Evolutionary conservation across 2,113 vertebrate species (phyloP).

Genomic region (Okapia johnstoni): DNA sequence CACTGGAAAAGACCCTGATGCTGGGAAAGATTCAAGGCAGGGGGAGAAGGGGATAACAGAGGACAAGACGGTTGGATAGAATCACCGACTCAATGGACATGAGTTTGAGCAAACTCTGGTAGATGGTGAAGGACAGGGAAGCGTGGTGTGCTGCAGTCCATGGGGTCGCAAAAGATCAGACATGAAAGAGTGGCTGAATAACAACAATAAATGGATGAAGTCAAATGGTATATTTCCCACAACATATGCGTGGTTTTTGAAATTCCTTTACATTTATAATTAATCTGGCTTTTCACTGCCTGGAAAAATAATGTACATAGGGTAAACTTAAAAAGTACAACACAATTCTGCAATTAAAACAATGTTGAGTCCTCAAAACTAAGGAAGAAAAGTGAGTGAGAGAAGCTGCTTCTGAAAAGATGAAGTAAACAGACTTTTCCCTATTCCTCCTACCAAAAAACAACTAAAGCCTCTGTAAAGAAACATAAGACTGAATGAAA

Average conservation of each 20-base stretch:
- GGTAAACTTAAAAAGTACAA: background rate
- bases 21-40: background rate
- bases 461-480: background rate
- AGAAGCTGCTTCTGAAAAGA: background rate
- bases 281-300: background rate
- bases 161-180: background rate
- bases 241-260: background rate
- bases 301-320: background rate
- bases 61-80: background rate
- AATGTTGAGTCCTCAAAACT: background rate
- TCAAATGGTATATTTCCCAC: background rate
- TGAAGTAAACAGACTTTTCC: background rate
- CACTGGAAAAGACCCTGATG: background rate
- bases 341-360: background rate
- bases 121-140: background rate
- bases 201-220: background rate
- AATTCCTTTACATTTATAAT: background rate
- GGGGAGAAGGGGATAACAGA: background rate
- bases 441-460: background rate
- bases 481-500: background rate
- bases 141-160: background rate
- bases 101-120: background rate
- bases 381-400: background rate
- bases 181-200: background rate
- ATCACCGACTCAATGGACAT: background rate